Percentiles rank a stretch among this genome's conserved stretches.
Evolutionary conservation across 2,888 invertebrate genomes (phyloP).

Genomic region (Trichogramma evanescens): DNA sequence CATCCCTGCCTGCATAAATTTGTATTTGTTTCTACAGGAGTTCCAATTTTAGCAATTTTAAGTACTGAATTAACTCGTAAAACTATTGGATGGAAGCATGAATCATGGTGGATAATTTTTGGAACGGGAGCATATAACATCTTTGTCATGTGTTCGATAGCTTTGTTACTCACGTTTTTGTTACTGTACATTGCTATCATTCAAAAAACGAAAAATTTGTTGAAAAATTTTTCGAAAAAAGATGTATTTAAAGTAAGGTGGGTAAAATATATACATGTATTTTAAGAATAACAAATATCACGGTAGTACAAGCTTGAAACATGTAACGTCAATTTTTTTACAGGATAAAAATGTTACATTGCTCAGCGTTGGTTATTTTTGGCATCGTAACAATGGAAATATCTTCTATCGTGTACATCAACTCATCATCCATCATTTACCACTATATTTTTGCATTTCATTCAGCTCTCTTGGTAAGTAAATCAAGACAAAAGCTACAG

Average conservation of each 20-base stretch:
- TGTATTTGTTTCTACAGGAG: slow-evolving; percentile 47
- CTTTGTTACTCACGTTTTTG: slow-evolving; percentile 62
- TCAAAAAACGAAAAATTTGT: slow-evolving; percentile 37
- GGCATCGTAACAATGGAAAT: slow-evolving; percentile 55
- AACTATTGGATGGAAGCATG: slow-evolving; percentile 53
- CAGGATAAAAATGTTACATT: slow-evolving; percentile 58
- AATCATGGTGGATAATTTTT: slow-evolving; percentile 61
- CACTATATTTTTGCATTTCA: slow-evolving; percentile 56
- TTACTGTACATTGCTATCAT: slow-evolving; percentile 64
- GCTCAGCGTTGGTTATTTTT: slow-evolving; percentile 56
- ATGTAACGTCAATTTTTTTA: slow-evolving; percentile 22
- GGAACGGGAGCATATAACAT: slow-evolving; percentile 57
- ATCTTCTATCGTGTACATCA: slow-evolving; percentile 60
- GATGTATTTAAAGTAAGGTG: slow-evolving; percentile 43
- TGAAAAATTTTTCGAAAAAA: slow-evolving; percentile 34
- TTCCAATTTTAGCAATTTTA: slow-evolving; percentile 60
- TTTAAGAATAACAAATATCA: not conserved
- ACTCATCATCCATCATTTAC: slow-evolving; percentile 54
- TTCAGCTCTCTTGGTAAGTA: slow-evolving; percentile 56
- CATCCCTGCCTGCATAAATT: not conserved
- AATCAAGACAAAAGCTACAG: not conserved
- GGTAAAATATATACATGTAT: not conserved
- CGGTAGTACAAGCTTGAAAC: slow-evolving; percentile 12
- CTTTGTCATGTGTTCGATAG: slow-evolving; percentile 61
- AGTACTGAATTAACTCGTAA: slow-evolving; percentile 63